These are phyloP conservation scores for Burhinus bistriatus DNA, from an alignment of 2,113 vertebrate genomes.

Conservation along the genomic window DNA sequence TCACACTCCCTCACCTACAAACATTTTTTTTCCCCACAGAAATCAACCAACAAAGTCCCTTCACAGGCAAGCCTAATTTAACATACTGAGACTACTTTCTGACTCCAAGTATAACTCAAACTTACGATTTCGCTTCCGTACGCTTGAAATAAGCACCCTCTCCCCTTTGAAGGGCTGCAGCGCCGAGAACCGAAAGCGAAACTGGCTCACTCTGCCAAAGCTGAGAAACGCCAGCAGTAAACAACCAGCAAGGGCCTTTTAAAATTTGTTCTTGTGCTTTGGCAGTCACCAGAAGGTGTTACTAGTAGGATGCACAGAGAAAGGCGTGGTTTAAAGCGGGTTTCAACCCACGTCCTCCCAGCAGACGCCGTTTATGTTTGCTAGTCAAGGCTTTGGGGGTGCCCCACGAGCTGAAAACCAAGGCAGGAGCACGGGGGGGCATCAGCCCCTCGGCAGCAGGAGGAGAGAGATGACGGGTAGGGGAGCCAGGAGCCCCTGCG, in stretches of 20 bases:
- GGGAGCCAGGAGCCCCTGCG: background rate
- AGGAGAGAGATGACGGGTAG: background rate
- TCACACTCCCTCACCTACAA: background rate
- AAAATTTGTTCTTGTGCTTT: fast-evolving
- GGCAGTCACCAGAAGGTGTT: background rate
- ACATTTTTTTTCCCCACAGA: background rate
- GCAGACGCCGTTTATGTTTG: background rate
- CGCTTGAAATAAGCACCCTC: fast-evolving
- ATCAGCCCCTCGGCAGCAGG: background rate
- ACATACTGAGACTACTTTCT: background rate
- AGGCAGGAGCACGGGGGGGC: background rate
- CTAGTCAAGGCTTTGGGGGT: fast-evolving
- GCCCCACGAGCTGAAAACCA: fast-evolving
- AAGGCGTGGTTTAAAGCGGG: background rate
- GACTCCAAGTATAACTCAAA: background rate
- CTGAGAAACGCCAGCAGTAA: background rate
- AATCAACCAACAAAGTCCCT: background rate
- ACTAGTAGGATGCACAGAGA: fast-evolving
- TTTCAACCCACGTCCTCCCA: fast-evolving
- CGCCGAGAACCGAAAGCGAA: background rate
- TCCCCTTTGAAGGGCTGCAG: background rate
- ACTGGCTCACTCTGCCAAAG: background rate
- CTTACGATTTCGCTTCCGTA: fast-evolving
- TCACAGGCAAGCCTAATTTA: background rate
- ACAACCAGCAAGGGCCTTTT: background rate